phyloP scores from a whole-genome alignment of 2,888 invertebrate genomes.

The Tyria jacobaeae region DNA sequence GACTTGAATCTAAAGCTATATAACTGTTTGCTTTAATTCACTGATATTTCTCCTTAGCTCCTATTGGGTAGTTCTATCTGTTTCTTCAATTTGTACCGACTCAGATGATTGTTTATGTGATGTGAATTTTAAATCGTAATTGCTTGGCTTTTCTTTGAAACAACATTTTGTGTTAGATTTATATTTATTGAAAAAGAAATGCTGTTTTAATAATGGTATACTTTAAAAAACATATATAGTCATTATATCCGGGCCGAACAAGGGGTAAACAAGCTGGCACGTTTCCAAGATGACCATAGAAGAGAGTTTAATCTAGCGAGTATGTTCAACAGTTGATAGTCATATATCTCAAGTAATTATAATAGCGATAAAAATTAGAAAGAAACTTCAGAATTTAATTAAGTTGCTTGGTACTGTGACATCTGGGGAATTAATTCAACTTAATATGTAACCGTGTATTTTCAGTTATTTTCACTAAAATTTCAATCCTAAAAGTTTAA shows the following conservation, averaged over 20 bases:
- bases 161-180: constrained; percentile 8
- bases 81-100: constrained; percentile 27
- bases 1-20: constrained; percentile 51
- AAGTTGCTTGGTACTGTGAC: background rate
- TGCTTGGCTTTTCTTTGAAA: constrained; percentile 15
- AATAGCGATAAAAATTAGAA: background rate
- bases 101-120: constrained; percentile 31
- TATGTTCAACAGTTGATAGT: background rate
- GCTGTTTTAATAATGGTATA: background rate
- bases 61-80: background rate
- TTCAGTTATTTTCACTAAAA: no score
- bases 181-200: constrained; percentile 5
- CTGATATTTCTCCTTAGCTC: constrained; percentile 41
- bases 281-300: constrained; percentile 9
- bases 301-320: background rate
- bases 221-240: constrained; percentile 3
- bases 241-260: constrained; percentile 12
- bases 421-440: no score
- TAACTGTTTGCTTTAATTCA: constrained; percentile 49
- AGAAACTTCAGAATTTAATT: background rate
- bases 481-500: background rate
- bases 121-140: constrained; percentile 34
- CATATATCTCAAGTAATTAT: background rate
- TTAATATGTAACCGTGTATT: no score
- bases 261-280: constrained; percentile 12